Conservation (phyloP, 2,113 vertebrate genomes). For the Sceloporus undulatus region DNA sequence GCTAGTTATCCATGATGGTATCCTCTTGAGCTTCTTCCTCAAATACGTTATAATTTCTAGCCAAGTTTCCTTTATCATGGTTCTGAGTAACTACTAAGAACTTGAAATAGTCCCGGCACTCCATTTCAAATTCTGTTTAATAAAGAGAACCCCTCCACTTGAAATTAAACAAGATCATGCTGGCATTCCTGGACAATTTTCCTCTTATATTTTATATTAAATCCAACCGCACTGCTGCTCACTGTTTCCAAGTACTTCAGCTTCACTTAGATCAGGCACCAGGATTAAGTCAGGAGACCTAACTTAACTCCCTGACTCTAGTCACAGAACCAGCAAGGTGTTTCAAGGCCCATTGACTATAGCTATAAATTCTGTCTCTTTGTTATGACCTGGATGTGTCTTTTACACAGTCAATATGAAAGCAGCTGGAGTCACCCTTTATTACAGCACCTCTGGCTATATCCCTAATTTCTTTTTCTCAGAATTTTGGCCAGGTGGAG, state of each 20-base stretch:
- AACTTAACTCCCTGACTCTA: no score
- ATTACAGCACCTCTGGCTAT: background rate
- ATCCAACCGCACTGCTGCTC: no score
- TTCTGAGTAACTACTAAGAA: no score
- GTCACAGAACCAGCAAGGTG: no score
- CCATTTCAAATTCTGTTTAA: background rate
- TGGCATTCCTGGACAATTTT: no score
- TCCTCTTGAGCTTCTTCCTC: background rate
- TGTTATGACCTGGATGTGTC: background rate
- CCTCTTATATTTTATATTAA: no score
- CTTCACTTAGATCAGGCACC: no score
- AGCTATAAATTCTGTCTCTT: no score
- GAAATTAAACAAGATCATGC: no score
- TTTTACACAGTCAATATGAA: background rate
- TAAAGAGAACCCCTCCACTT: background rate
- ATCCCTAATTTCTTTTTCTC: background rate
- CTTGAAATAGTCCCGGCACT: background rate
- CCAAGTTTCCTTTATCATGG: background rate
- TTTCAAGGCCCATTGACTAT: no score
- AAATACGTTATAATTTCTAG: background rate
- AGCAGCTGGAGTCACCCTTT: background rate
- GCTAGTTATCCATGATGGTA: background rate
- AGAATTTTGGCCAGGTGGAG: background rate
- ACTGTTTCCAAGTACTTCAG: no score
- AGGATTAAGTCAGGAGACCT: no score